Conservation (phyloP, 2,888 invertebrate species). For the Neocrepidodera transversa region DNA sequence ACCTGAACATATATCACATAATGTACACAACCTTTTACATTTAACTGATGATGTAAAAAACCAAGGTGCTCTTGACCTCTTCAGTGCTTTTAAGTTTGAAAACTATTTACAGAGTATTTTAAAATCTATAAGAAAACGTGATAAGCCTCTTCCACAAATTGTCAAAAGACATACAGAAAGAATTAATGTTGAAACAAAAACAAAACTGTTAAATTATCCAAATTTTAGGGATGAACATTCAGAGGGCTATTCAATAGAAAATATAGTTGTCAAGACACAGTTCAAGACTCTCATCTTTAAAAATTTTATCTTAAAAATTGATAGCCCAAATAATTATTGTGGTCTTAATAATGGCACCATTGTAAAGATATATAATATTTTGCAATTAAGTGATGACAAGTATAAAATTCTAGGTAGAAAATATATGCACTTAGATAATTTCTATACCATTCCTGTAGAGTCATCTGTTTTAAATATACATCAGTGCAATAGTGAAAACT, state of each 20-base stretch:
- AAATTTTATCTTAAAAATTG: background rate
- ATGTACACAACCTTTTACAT: background rate
- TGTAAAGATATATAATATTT: no score
- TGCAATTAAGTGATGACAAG: no score
- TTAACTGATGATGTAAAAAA: background rate
- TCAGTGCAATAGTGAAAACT: no score
- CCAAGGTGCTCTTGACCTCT: background rate
- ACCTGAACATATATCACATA: no score
- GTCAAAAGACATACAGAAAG: background rate
- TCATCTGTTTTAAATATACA: no score
- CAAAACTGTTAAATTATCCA: background rate
- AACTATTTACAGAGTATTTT: background rate
- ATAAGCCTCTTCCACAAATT: slow-evolving; percentile 4
- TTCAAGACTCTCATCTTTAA: no score
- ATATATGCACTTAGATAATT: no score
- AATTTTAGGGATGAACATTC: background rate
- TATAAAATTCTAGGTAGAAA: no score
- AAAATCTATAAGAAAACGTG: background rate
- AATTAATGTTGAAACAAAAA: background rate
- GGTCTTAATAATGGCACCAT: background rate
- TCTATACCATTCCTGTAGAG: no score
- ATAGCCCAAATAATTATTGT: slow-evolving; percentile 4
- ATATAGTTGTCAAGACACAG: background rate
- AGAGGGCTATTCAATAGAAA: background rate
- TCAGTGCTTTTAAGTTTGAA: slow-evolving; percentile 5